phyloP scores from a whole-genome alignment of 2,888 invertebrate species.

The Lucinisca nassula region DNA sequence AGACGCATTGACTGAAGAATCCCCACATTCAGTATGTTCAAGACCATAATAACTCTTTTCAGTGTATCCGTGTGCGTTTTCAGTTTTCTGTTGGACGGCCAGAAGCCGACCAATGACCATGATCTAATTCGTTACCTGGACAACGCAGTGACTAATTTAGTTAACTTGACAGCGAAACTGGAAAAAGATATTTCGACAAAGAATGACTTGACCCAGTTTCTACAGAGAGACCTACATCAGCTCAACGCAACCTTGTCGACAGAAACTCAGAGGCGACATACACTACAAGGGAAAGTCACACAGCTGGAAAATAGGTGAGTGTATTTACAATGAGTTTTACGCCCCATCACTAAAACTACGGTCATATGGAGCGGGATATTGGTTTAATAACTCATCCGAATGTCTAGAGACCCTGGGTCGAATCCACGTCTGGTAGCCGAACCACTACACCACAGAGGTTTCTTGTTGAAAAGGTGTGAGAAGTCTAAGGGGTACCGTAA shows the following conservation, averaged over 20 bases:
- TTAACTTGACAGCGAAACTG: background rate
- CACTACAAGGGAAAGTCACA: conserved; percentile 20
- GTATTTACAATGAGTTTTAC: background rate
- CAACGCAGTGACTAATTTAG: background rate
- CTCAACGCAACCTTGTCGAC: conserved; percentile 30
- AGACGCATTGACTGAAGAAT: background rate
- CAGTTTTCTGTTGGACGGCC: background rate
- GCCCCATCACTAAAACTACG: too few relatives aligned
- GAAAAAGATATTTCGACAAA: conserved; percentile 32
- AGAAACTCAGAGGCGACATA: conserved; percentile 28
- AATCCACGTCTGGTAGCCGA: too few relatives aligned
- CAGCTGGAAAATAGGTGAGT: conserved; percentile 36
- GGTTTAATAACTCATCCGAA: too few relatives aligned
- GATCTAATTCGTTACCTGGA: background rate
- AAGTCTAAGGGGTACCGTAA: too few relatives aligned
- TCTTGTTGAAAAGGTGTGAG: too few relatives aligned
- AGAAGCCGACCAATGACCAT: background rate
- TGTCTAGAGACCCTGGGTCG: too few relatives aligned
- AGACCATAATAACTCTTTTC: background rate
- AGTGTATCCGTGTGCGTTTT: background rate
- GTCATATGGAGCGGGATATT: too few relatives aligned
- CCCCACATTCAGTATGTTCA: background rate
- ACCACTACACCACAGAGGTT: too few relatives aligned
- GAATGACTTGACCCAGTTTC: conserved; percentile 52
- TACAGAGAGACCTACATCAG: conserved; percentile 28